Base-by-base conservation (phyloP, 2,113 vertebrate species). In the Perca flavescens region DNA sequence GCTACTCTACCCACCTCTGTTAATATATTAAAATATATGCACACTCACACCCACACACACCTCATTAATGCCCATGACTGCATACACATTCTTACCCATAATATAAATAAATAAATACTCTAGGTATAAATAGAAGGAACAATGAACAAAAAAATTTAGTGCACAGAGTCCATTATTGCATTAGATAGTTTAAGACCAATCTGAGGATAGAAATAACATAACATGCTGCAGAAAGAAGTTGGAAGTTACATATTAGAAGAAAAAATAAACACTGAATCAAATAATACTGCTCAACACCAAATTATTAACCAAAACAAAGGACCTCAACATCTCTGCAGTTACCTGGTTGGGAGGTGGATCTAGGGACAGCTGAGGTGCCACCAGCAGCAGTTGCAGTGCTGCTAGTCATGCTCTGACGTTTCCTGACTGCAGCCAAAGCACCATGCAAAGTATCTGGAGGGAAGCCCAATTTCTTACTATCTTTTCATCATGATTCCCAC, bases 281-380 rank as follows among this genome's bases (percentile, higher is more conserved):
- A 82, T 4, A 14, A 70, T 22, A 43, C 9, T 40, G 40, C 9
- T 9, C 10, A 43, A 36, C 6, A 64, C 19, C 15, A 56, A 47
- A 61, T 5, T 22, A 61, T 17, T 36, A 34, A 22, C 22, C 11
- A 63, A 54, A 73, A 34, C 1, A 36, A 67, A 60, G 2, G 52
- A 0, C 14, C n/a, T 12, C 4, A 74, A 68, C n/a, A 52, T 40
- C 64, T 62, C 63, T 77, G 31, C 16, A 25, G 75, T 97, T 97
- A 97, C 96, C 97, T 97, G 96, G 96, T 93, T 97, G 97, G 80
- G 97, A 97, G 75, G 96, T 95, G 64, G 97, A 97, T 94, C 97
- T 96, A 89, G 96, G 96, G 14, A 97, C 96, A 2, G 85, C 63
- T 7, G 88, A 16, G 47, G 47, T 50, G 77, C 60, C 34, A 9